A percentile compares a stretch with the other conserved stretches of the same genome.
phyloP scores from a whole-genome alignment of 1,140 invertebrate species.

The Drosophila bipectinata region DNA sequence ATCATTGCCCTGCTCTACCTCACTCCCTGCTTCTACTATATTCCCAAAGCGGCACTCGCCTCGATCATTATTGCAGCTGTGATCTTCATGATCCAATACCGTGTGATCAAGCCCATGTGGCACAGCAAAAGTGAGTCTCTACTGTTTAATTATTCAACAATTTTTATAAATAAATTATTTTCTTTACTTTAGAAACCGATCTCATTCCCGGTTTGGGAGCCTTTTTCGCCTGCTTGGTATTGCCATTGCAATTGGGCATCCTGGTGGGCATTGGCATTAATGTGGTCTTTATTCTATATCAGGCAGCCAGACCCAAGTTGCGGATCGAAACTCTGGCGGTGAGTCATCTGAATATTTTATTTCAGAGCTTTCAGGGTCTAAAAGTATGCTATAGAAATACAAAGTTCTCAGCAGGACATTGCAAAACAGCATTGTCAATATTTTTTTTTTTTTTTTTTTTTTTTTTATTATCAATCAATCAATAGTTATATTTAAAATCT shows the following conservation, averaged over 20 bases:
- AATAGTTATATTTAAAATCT: too few relatives aligned
- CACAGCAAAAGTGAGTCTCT: slow-evolving; percentile 89
- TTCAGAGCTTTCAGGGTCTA: not conserved
- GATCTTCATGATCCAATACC: slow-evolving; percentile 92
- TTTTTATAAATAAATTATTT: not conserved
- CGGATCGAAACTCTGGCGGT: slow-evolving; percentile 88
- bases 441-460: too few relatives aligned
- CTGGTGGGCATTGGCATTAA: slow-evolving; percentile 94
- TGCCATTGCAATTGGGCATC: slow-evolving; percentile 95
- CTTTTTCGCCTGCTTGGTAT: slow-evolving; percentile 92
- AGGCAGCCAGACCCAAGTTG: slow-evolving; percentile 94
- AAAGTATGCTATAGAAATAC: slow-evolving; percentile 16
- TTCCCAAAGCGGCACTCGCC: slow-evolving; percentile 91
- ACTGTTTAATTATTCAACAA: slow-evolving; percentile 87
- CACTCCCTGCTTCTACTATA: slow-evolving; percentile 92
- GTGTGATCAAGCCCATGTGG: slow-evolving; percentile 93
- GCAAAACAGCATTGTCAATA: too few relatives aligned
- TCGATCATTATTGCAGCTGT: slow-evolving; percentile 94
- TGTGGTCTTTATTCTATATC: slow-evolving; percentile 94
- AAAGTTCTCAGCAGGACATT: too few relatives aligned
- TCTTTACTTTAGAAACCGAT: slow-evolving; percentile 89
- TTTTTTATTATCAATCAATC: too few relatives aligned
- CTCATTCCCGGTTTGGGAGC: slow-evolving; percentile 92
- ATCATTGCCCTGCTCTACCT: slow-evolving; percentile 89
- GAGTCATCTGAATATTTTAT: slow-evolving; percentile 28